Conservation (phyloP, 2,797 vertebrate genomes). For the Oreochromis grahami region DNA sequence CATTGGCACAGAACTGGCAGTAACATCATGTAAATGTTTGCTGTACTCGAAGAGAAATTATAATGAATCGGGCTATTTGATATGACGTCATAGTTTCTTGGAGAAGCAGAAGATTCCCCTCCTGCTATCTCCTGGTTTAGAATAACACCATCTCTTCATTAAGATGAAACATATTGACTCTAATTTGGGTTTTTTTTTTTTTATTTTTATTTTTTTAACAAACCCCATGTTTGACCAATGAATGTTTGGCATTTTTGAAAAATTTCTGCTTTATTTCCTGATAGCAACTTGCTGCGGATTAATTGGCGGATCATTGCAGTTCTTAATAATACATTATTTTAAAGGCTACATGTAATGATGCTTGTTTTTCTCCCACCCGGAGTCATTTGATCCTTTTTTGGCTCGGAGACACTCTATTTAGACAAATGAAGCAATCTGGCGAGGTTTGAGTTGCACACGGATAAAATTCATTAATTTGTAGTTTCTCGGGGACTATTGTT, state of each 20-base stretch:
- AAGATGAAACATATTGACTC: neutral
- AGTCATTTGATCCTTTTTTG: neutral
- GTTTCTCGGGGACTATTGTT: neutral
- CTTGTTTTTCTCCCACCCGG: neutral
- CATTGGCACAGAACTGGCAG: neutral
- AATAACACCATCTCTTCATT: neutral
- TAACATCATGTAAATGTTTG: conserved; percentile 15
- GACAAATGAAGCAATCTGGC: neutral
- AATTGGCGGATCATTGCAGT: neutral
- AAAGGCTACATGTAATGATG: neutral
- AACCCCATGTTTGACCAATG: neutral
- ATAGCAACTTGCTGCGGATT: neutral
- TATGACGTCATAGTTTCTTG: neutral
- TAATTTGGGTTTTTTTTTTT: neutral
- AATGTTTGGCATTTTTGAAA: neutral
- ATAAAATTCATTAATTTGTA: neutral
- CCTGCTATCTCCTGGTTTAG: neutral
- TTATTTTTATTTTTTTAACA: neutral
- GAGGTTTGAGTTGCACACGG: neutral
- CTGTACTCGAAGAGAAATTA: neutral
- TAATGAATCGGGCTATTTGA: neutral
- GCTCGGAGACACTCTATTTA: neutral
- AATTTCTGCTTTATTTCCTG: neutral
- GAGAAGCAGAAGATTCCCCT: neutral
- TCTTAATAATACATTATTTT: neutral